A percentile compares a stretch with the other conserved stretches of the same genome.
phyloP scores from a whole-genome alignment of 1,140 invertebrate species.

The Drosophila orosa region DNA sequence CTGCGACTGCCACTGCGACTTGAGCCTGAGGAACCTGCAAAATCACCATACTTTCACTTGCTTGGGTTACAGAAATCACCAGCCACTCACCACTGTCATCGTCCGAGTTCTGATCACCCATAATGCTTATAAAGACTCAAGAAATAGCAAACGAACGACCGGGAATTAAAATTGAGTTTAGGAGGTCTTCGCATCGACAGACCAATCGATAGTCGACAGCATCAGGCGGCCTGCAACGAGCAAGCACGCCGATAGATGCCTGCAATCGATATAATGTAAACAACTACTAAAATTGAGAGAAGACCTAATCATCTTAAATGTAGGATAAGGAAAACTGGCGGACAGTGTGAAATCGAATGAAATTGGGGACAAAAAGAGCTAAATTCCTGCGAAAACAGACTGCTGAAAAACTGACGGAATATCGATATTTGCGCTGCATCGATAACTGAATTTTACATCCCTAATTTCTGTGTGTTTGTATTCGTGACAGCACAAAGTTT shows the following conservation, averaged over 20 bases:
- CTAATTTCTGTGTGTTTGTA: slow-evolving; percentile 71
- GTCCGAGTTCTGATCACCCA: slow-evolving; percentile 63
- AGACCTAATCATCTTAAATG: neutral
- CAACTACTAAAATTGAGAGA: slow-evolving; percentile 1
- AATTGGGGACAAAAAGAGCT: too few relatives aligned
- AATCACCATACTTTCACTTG: neutral
- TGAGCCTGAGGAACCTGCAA: slow-evolving; percentile 85
- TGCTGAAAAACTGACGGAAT: neutral
- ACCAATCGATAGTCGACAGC: slow-evolving; percentile 4
- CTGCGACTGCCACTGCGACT: slow-evolving; percentile 85
- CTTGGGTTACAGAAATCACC: neutral
- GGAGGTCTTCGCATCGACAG: neutral
- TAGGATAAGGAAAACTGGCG: neutral
- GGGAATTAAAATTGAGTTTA: slow-evolving; percentile 22
- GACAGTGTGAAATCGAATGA: too few relatives aligned
- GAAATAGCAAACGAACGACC: slow-evolving; percentile 2
- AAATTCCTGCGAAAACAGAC: neutral
- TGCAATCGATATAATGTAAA: slow-evolving; percentile 39
- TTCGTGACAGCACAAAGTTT: slow-evolving; percentile 79
- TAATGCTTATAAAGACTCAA: slow-evolving; percentile 7
- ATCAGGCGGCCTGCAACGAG: slow-evolving; percentile 6
- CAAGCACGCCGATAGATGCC: neutral
- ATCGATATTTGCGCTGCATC: slow-evolving; percentile 56
- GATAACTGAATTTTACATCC: slow-evolving; percentile 52
- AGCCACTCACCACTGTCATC: slow-evolving; percentile 64